Conservation (phyloP, 2,888 invertebrate genomes). For the Lithodes maja region DNA sequence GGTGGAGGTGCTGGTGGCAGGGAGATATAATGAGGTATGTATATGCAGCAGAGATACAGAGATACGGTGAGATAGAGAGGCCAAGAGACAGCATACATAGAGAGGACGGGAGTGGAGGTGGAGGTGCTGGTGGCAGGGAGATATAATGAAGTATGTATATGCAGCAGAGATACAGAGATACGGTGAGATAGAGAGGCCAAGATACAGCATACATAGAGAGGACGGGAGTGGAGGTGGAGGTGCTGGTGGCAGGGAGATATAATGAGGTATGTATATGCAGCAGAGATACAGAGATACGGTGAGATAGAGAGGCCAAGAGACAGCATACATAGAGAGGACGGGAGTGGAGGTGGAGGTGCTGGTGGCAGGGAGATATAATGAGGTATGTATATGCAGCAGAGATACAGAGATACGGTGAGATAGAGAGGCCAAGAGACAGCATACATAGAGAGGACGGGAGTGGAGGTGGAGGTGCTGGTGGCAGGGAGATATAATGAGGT, state of each 20-base stretch:
- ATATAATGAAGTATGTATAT: not conserved
- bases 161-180: not conserved
- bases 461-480: no score
- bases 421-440: no score
- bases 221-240: slow-evolving; percentile 3
- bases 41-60: no score
- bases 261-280: slow-evolving; percentile 38
- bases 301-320: slow-evolving; percentile 32
- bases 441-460: no score
- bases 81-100: no score
- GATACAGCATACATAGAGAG: not conserved
- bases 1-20: not conserved
- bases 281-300: not conserved
- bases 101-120: no score
- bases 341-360: not conserved
- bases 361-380: not conserved
- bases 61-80: no score
- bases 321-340: not conserved
- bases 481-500: no score
- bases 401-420: no score
- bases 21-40: not conserved
- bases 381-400: no score
- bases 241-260: not conserved
- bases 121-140: not conserved
- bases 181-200: not conserved